phyloP scores from a whole-genome alignment of 2,888 invertebrate species.

The Dryadula phaetusa region DNA sequence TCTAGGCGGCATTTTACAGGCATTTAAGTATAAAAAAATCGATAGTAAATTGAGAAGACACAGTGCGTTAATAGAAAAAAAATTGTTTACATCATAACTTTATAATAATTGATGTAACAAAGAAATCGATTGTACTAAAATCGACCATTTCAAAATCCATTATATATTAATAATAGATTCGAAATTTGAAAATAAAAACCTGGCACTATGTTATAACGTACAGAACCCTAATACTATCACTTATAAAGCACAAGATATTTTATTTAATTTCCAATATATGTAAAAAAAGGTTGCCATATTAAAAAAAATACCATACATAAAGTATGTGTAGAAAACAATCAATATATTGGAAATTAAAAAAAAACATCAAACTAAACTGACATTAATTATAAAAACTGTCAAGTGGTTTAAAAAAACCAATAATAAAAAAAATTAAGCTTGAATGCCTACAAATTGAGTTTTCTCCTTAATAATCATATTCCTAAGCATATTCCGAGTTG shows the following conservation, averaged over 20 bases:
- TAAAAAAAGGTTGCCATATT: neutral
- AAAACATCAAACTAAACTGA: neutral
- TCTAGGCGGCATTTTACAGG: constrained; percentile 13
- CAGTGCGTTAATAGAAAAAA: neutral
- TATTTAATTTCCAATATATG: constrained; percentile 7
- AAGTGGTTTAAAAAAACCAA: neutral
- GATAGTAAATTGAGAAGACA: neutral
- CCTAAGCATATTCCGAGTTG: constrained; percentile 71
- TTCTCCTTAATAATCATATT: constrained; percentile 71
- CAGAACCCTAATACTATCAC: neutral
- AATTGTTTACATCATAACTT: neutral
- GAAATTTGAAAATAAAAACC: neutral
- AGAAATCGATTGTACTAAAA: neutral
- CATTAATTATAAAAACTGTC: neutral
- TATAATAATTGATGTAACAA: neutral
- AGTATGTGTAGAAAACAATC: neutral
- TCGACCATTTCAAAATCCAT: neutral
- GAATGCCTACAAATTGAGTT: constrained; percentile 42
- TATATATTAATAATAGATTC: neutral
- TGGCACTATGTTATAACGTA: neutral
- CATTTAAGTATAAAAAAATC: constrained; percentile 6
- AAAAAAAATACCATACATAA: neutral
- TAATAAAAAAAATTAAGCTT: constrained; percentile 35
- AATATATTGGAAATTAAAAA: constrained; percentile 14
- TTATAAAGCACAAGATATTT: neutral